Conservation (phyloP, 2,888 invertebrate genomes). For the Lissonota sp. region DNA sequence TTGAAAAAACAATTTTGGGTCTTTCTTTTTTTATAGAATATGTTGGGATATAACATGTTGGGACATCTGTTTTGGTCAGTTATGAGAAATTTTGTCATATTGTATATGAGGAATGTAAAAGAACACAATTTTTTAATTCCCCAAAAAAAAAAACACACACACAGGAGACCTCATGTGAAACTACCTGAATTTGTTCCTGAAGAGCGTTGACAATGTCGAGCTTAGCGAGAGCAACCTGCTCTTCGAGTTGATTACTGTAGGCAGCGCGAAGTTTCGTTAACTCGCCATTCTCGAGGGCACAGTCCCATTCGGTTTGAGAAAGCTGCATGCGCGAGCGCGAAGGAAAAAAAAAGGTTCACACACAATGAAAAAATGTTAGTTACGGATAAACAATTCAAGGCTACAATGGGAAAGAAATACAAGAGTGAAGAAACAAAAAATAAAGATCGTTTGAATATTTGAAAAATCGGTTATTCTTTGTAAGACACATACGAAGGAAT, state of each 20-base stretch:
- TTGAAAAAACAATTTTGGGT: too few species aligned
- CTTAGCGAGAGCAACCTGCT: slow-evolving; percentile 87
- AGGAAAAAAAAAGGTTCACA: slow-evolving; percentile 70
- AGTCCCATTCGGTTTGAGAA: slow-evolving; percentile 82
- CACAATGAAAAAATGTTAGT: slow-evolving; percentile 68
- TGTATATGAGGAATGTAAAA: too few species aligned
- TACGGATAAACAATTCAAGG: slow-evolving; percentile 59
- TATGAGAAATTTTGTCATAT: too few species aligned
- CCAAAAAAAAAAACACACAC: neutral
- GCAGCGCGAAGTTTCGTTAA: slow-evolving; percentile 78
- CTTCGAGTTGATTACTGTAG: slow-evolving; percentile 84
- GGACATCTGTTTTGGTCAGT: too few species aligned
- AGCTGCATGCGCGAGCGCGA: slow-evolving; percentile 79
- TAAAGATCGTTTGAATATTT: too few species aligned
- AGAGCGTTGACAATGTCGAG: slow-evolving; percentile 89
- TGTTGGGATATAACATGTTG: too few species aligned
- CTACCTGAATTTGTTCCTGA: slow-evolving; percentile 91
- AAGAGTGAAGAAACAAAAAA: too few species aligned
- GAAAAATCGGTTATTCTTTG: too few species aligned
- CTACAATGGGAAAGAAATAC: neutral
- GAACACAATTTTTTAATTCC: too few species aligned
- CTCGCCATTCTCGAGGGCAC: slow-evolving; percentile 77
- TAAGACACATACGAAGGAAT: too few species aligned
- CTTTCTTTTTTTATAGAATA: too few species aligned
- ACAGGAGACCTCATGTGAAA: slow-evolving; percentile 66